These are phyloP conservation scores for Fistularia commersonii DNA, from an alignment of 2,797 vertebrate genomes.

Conservation along the genomic window DNA sequence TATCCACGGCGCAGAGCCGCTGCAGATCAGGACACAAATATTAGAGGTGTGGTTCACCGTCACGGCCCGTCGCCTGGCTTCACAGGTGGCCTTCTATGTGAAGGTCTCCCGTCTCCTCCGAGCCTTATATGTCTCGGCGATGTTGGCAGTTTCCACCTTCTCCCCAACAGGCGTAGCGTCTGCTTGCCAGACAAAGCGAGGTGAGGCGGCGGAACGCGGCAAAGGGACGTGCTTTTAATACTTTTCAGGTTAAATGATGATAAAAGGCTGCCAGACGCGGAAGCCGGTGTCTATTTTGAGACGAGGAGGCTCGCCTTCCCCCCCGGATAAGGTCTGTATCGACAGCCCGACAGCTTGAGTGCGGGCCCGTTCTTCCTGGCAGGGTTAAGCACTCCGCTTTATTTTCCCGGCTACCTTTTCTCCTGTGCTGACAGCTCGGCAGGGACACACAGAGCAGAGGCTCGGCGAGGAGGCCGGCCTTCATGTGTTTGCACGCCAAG, in stretches of 20 bases:
- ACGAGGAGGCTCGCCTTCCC: slow-evolving; percentile 32
- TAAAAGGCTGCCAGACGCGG: slow-evolving; percentile 55
- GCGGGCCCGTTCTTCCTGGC: slow-evolving; percentile 27
- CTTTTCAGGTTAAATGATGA: slow-evolving; percentile 35
- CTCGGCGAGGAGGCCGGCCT: no score
- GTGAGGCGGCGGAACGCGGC: slow-evolving; percentile 44
- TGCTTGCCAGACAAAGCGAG: slow-evolving; percentile 45
- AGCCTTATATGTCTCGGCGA: slow-evolving; percentile 27
- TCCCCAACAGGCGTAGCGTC: slow-evolving; percentile 12
- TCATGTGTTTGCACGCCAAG: no score
- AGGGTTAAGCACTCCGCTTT: slow-evolving; percentile 37
- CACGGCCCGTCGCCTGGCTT: slow-evolving; percentile 25
- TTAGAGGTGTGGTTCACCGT: slow-evolving; percentile 43
- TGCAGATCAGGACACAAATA: slow-evolving; percentile 35
- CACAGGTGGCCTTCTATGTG: slow-evolving; percentile 29
- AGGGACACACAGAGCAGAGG: slow-evolving; percentile 12
- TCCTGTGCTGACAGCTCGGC: slow-evolving; percentile 21
- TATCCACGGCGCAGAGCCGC: no score
- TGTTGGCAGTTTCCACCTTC: slow-evolving; percentile 43
- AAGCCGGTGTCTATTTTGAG: slow-evolving; percentile 58
- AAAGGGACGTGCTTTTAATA: slow-evolving; percentile 36
- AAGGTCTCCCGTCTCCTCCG: no score
- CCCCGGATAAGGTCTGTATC: slow-evolving; percentile 18
- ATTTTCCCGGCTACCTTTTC: slow-evolving; percentile 17
- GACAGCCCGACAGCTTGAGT: slow-evolving; percentile 29